A percentile compares a stretch with the other conserved stretches of the same genome.
These are phyloP conservation scores for Latrodectus geometricus DNA, from an alignment of 1,140 invertebrate species.

Conservation along the genomic window DNA sequence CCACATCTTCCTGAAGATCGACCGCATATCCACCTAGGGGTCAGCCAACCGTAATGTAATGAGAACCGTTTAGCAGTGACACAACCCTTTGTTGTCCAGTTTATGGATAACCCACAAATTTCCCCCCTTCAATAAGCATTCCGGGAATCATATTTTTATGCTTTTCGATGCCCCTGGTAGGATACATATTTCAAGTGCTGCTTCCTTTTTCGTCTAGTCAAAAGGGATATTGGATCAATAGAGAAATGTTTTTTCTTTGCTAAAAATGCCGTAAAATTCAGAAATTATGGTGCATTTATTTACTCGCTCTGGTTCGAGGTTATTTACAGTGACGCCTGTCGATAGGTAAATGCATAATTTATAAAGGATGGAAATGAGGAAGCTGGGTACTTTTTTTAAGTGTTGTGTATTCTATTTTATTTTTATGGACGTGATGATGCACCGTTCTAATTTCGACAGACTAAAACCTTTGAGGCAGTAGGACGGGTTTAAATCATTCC, in stretches of 20 bases:
- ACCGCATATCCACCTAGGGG: conserved; percentile 24
- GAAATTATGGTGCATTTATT: too few species aligned
- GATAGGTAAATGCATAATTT: too few species aligned
- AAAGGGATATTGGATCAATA: background rate
- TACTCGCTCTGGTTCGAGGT: too few species aligned
- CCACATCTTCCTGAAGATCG: conserved; percentile 13
- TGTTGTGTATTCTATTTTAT: too few species aligned
- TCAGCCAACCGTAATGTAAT: conserved; percentile 31
- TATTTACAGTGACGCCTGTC: too few species aligned
- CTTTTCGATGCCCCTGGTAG: background rate
- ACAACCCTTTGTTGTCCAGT: conserved; percentile 2
- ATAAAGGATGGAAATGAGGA: too few species aligned
- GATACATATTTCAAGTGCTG: background rate
- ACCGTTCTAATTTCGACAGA: too few species aligned
- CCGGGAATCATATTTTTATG: background rate
- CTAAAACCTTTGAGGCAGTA: too few species aligned
- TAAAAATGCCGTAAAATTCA: background rate
- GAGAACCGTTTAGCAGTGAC: conserved; percentile 34
- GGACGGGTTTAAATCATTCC: too few species aligned
- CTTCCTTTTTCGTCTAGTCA: conserved; percentile 27
- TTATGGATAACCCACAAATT: conserved; percentile 12
- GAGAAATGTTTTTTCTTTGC: background rate
- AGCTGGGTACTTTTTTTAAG: too few species aligned
- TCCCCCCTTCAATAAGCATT: background rate
- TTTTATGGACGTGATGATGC: too few species aligned